Evolutionary conservation across 2,888 invertebrate genomes (phyloP), one percentile per base, ranked within the genome.

Genomic region (Dusona sp.): DNA sequence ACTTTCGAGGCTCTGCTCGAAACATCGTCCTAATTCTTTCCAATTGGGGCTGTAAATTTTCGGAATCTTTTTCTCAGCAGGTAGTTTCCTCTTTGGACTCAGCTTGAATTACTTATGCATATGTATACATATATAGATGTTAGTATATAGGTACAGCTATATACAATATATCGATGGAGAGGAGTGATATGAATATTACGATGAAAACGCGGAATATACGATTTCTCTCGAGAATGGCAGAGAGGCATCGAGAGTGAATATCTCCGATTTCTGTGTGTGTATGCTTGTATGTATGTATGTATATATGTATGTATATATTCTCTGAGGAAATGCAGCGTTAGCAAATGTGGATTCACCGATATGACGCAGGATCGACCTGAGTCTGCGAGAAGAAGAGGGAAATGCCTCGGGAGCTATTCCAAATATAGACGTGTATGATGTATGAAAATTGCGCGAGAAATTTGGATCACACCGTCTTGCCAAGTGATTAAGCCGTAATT

Each of bases 401-500:
- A 73, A 77, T 78, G 65, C 86, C 80, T 81, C 77, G 79, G 67
- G 79, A 83, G 68, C 86, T 74, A 83, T 81, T 74, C 74, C 48
- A 68, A 33, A 73, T 54, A 78, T 45, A 72, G 42, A 36, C 25
- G 77, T 77, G 48, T 73, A 72, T 65, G 11, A 72, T 48, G n/a
- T 75, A 79, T 48, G 84, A 84, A 45, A 48, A 80, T 77, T 45
- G 65, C 65, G 51, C n/a, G 36, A 64, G 72, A 73, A 74, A 78
- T 80, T 77, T 48, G 70, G 75, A 83, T 79, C 79, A 65, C 70
- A 51, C 75, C 72, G 67, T 75, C 83, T 83, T 86, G 79, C 74
- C 79, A 75, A 83, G 78, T 83, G 77, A 86, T 83, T 86, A 80
- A 79, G 80, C 68, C 36, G 48, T 83, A 86, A 86, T 86, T 83